Evolutionary conservation across 2,113 vertebrate genomes (phyloP).

Genomic region (Athene noctua): DNA sequence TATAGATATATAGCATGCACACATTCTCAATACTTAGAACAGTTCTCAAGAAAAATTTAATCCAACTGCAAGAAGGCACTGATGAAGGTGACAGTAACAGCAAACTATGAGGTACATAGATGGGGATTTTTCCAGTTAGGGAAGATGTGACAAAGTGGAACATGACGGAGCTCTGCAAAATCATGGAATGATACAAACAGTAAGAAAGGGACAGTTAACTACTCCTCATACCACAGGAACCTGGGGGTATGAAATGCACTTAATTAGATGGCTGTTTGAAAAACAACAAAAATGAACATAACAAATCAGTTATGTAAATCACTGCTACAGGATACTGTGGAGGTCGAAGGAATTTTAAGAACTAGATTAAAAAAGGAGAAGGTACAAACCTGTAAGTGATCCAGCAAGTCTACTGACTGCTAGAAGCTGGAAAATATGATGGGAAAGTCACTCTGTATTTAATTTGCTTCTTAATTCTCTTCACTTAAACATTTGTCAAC

Average conservation of each 20-base stretch:
- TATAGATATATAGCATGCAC: neutral
- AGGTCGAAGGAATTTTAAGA: neutral
- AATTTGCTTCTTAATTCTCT: neutral
- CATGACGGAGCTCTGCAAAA: neutral
- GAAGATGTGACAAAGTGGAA: neutral
- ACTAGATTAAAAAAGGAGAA: neutral
- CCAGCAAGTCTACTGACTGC: neutral
- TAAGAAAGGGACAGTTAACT: neutral
- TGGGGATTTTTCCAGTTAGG: neutral
- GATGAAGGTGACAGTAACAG: neutral
- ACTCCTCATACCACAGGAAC: neutral
- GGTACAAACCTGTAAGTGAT: neutral
- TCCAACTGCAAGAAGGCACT: neutral
- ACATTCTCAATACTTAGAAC: neutral
- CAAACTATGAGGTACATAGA: neutral
- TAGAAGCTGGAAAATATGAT: neutral
- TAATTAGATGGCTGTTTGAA: neutral
- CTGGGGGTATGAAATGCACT: neutral
- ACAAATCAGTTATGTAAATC: neutral
- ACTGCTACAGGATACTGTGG: neutral
- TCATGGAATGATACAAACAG: neutral
- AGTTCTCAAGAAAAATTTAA: neutral
- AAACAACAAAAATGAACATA: neutral
- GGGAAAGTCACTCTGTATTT: neutral
- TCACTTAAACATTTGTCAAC: neutral